A percentile compares a stretch with the other conserved stretches of the same genome.
Evolutionary conservation across 2,113 vertebrate genomes (phyloP).

Genomic region (Chamaetylas fuelleborni): DNA sequence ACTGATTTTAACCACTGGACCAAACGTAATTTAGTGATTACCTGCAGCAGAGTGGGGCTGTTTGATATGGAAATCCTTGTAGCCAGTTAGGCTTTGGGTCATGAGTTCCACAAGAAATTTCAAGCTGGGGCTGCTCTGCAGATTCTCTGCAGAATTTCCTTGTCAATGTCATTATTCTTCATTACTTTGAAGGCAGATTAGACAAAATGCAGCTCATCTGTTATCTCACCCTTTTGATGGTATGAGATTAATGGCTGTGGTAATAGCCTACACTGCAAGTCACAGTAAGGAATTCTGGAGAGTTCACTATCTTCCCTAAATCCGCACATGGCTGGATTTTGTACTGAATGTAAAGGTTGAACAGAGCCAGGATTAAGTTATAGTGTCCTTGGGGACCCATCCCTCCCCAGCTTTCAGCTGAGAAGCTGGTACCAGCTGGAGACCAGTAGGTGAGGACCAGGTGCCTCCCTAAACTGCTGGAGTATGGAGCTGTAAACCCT

Average conservation of each 20-base stretch:
- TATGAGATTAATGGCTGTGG: conserved; percentile 40
- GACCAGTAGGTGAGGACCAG: not conserved
- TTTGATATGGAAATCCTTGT: not conserved
- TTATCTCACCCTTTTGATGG: conserved; percentile 28
- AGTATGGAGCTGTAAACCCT: not conserved
- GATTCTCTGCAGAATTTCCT: not conserved
- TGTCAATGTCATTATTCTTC: conserved; percentile 32
- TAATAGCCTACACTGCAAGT: not conserved
- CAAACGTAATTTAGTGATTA: not conserved
- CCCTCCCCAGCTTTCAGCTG: not conserved
- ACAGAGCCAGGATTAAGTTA: not conserved
- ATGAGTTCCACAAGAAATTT: not conserved
- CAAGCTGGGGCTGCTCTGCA: not conserved
- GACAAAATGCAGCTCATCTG: conserved; percentile 45
- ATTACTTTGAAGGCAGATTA: conserved; percentile 54
- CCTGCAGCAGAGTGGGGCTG: not conserved
- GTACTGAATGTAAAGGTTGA: not conserved
- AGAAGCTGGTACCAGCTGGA: not conserved
- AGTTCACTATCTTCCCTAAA: not conserved
- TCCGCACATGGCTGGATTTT: not conserved
- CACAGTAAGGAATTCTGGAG: not conserved
- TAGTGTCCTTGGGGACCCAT: not conserved
- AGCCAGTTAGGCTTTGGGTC: not conserved
- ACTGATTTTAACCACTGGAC: not conserved
- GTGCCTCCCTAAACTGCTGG: accelerated